Evolutionary conservation across 2,797 vertebrate genomes (phyloP), one percentile per base, ranked within the genome.

Genomic region (Pogoniulus pusillus): DNA sequence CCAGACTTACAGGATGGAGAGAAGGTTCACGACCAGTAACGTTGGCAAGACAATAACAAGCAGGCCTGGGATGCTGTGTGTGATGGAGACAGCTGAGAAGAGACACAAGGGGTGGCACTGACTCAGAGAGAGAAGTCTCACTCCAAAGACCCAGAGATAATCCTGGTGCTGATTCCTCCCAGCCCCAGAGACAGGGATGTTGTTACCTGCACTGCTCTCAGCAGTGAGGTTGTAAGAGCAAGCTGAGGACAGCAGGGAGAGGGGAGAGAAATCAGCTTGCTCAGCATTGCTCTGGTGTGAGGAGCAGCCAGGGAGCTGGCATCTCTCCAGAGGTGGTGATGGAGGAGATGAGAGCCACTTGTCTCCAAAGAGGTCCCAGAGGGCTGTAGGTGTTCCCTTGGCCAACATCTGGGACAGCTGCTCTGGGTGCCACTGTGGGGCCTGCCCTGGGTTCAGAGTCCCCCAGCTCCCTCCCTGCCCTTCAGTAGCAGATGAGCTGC

Each of bases 1-100:
- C 66, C 37, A 77, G 62, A 88, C 81, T 88, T 76, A 93, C 85
- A 85, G 11, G 81, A 77, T 34, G 53, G 85, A 37, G 66, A 91
- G 20, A 6, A 37, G 6, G 34, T 63, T 69, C 62, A 59, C 19
- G 62, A 9, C 29, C 22, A 78, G 16, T 27, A 84, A 32, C 10
- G 45, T 34, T 64, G 62, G 12, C 75, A 73, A 23, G 60, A 85
- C 7, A 29, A 81, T 59, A 54, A 81, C 57, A 30, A 87, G 27
- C 57, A 82, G 57, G 57, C 32, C 4, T 1, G 80, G 80, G 34
- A 82, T 45, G 34, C 8, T 65, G 62, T 66, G 60, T 9, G 2
- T 2, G 3, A 54, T 15, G 62, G 39, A 37, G 45, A 27, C 16
- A 64, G 13, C 76, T 87, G 57, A 39, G 45, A 22, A 17, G 27